phyloP scores from a whole-genome alignment of 2,888 invertebrate genomes.

The Dicranocentrus wangi region DNA sequence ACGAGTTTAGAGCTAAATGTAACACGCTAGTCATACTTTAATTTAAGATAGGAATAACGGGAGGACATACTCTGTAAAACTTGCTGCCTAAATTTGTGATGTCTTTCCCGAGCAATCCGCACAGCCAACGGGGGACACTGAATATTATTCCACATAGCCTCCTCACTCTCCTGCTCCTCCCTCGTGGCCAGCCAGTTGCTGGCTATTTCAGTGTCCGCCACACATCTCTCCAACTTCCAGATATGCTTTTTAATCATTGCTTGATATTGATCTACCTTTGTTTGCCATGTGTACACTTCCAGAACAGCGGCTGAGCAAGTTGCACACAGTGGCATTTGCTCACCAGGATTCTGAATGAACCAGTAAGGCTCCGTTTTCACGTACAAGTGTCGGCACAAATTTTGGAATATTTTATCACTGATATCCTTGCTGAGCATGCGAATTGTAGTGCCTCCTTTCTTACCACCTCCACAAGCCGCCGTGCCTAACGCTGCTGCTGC shows the following conservation, averaged over 20 bases:
- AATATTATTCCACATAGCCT: constrained; percentile 49
- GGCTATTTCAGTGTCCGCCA: constrained; percentile 56
- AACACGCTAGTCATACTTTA: too few relatives aligned
- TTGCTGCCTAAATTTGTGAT: constrained; percentile 47
- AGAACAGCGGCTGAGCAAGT: constrained; percentile 44
- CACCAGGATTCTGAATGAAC: constrained; percentile 53
- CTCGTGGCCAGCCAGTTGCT: constrained; percentile 53
- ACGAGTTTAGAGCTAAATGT: too few relatives aligned
- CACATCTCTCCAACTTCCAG: constrained; percentile 51
- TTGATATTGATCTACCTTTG: constrained; percentile 51
- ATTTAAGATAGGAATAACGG: too few relatives aligned
- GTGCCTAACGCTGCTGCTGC: too few relatives aligned
- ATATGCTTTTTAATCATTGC: constrained; percentile 47
- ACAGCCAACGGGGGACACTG: constrained; percentile 43
- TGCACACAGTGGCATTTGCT: constrained; percentile 57
- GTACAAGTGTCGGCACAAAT: constrained; percentile 44
- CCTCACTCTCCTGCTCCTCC: constrained; percentile 53
- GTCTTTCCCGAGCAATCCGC: constrained; percentile 48
- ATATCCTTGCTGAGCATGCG: constrained; percentile 55
- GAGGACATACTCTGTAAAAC: constrained; percentile 43
- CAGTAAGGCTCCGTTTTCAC: constrained; percentile 52
- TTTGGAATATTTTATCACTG: constrained; percentile 59
- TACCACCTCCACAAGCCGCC: constrained; percentile 23
- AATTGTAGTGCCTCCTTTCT: constrained; percentile 37
- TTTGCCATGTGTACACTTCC: constrained; percentile 52